These are phyloP conservation scores for Tachystola acroxantha DNA, from an alignment of 2,888 invertebrate species.

Conservation along the genomic window DNA sequence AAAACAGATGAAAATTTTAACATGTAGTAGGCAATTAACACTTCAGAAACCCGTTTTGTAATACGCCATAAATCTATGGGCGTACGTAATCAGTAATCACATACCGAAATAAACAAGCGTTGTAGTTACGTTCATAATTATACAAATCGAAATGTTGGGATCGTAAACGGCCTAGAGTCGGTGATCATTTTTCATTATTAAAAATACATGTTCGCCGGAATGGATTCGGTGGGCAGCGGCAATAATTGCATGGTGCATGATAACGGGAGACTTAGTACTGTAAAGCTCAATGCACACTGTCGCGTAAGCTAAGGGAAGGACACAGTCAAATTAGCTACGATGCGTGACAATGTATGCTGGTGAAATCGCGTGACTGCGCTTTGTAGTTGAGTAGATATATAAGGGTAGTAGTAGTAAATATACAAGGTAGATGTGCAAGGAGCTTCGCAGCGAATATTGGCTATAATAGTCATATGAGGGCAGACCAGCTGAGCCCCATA, in stretches of 20 bases:
- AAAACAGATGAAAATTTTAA: not conserved
- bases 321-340: too few relatives aligned
- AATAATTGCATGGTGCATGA: slow-evolving; percentile 17
- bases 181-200: slow-evolving; percentile 17
- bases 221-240: slow-evolving; percentile 9
- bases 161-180: slow-evolving; percentile 10
- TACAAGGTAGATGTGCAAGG: too few relatives aligned
- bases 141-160: slow-evolving; percentile 13
- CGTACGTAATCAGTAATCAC: slow-evolving; percentile 3
- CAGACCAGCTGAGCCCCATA: too few relatives aligned
- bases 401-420: too few relatives aligned
- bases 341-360: too few relatives aligned
- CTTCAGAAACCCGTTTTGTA: not conserved
- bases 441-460: too few relatives aligned
- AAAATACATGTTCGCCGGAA: slow-evolving; percentile 15
- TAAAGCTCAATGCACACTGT: slow-evolving; percentile 5
- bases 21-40: not conserved
- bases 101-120: slow-evolving; percentile 9
- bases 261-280: slow-evolving; percentile 18
- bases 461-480: too few relatives aligned
- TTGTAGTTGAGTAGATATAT: too few relatives aligned
- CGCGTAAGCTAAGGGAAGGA: too few relatives aligned
- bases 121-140: slow-evolving; percentile 12
- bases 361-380: too few relatives aligned
- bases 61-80: not conserved